Base-by-base conservation (phyloP, 1,140 invertebrate species). In the Argopecten irradians region DNA sequence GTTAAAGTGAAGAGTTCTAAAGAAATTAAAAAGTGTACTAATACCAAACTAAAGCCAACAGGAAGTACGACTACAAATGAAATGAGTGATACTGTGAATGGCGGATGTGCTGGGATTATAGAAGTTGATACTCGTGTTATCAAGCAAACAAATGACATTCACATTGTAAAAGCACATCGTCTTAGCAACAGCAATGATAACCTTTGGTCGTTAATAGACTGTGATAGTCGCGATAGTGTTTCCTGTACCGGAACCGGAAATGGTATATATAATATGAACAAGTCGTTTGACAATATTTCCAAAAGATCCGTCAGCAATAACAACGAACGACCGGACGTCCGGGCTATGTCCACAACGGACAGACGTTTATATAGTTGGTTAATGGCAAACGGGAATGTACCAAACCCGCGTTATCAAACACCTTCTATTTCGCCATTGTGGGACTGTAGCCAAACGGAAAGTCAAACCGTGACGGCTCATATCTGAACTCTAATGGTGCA, bases 301-400 rank as follows among this genome's bases (percentile, higher is more conserved):
- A 36, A 33, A 34, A 39, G 33, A 35, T 84, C 36, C 14, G 85
- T 28, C 22, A 28, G 36, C 19, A 34, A 41, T 43, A 85, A 22
- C 39, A 84, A 34, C 34, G 83, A 46, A 32, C 41, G 39, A 85
- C 85, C 82, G 55, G 89, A 90, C 41, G 41, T 88, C 11, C 32
- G 83, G 28, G n/a, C 87, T 3, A 85, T 87, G 82, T 90, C 89
- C 1, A 86, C 88, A 43, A 88, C 55, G 36, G 86, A 90, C 36
- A 90, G 85, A 87, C 84, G 89, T 82, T 36, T 90, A 2, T 90
- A 90, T 85, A 90, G 89, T 46, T 90, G 89, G 89, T 85, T 90
- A 41, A 82, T 90, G 83, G 89, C 89, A 16, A 90, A 90, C 46
- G 89, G 89, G 3, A 88, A 88, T 34, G 88, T 90, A 0, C 89